Evolutionary conservation across 2,113 vertebrate species (phyloP).

Genomic region (Todiramphus chloris): DNA sequence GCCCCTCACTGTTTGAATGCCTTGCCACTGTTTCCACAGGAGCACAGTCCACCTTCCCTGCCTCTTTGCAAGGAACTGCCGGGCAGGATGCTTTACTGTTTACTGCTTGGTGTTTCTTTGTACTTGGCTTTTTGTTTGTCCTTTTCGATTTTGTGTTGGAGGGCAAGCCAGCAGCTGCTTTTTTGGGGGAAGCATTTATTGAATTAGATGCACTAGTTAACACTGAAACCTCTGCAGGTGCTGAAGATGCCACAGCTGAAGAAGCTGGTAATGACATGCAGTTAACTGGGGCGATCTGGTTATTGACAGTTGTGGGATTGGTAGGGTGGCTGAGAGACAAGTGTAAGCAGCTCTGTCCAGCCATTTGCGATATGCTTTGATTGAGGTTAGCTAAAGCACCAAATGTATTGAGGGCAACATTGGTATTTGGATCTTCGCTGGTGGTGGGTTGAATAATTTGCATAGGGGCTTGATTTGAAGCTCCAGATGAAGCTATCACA

Average conservation of each 20-base stretch:
- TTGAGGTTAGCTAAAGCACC: constrained; percentile 96
- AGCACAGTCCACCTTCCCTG: constrained; percentile 47
- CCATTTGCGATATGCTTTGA: constrained; percentile 95
- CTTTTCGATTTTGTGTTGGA: constrained; percentile 76
- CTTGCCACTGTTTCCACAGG: background rate
- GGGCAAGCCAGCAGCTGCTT: constrained; percentile 25
- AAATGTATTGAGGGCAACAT: constrained; percentile 93
- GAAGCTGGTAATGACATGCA: constrained; percentile 63
- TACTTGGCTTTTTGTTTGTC: constrained; percentile 78
- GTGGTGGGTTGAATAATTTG: constrained; percentile 94
- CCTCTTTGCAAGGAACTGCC: constrained; percentile 60
- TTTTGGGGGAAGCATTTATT: constrained; percentile 45
- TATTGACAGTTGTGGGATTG: constrained; percentile 71
- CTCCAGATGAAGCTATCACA: constrained; percentile 87
- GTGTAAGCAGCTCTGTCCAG: constrained; percentile 84
- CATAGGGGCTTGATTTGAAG: constrained; percentile 84
- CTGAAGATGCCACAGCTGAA: background rate
- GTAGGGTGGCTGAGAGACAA: constrained; percentile 71
- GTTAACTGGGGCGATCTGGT: constrained; percentile 61
- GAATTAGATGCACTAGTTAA: constrained; percentile 40
- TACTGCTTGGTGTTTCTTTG: constrained; percentile 72
- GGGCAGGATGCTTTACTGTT: constrained; percentile 55
- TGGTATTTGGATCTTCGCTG: constrained; percentile 91
- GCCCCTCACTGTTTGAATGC: background rate
- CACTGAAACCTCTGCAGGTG: constrained; percentile 56